phyloP scores from a whole-genome alignment of 92 coral and sea anemone species.

The Anthopleura xanthogrammica region DNA sequence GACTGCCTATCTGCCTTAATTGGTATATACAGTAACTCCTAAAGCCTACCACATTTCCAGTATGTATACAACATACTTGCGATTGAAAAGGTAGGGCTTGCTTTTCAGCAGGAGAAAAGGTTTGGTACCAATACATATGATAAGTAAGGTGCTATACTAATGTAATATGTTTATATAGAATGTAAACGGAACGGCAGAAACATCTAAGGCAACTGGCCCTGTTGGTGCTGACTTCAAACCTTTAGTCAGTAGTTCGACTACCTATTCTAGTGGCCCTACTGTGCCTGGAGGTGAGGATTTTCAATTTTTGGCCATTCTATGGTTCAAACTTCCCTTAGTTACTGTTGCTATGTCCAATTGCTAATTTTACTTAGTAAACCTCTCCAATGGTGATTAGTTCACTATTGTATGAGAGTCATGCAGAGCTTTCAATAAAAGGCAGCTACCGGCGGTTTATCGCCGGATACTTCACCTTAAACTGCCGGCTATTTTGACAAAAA shows the following conservation, averaged over 20 bases:
- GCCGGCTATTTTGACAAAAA: too few species aligned
- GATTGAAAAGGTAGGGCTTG: slow-evolving; percentile 26
- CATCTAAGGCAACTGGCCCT: slow-evolving; percentile 88
- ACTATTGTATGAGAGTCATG: too few species aligned
- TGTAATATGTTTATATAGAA: slow-evolving; percentile 43
- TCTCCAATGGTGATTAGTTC: too few species aligned
- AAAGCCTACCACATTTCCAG: background rate
- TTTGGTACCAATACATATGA: background rate
- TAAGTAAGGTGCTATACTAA: background rate
- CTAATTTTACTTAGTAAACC: too few species aligned
- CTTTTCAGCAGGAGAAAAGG: slow-evolving; percentile 18
- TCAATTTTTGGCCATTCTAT: background rate
- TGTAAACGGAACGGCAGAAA: slow-evolving; percentile 70
- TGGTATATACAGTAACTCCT: background rate
- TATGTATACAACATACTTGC: background rate
- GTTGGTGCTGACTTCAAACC: slow-evolving; percentile 99
- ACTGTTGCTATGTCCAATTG: too few species aligned
- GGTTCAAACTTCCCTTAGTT: background rate
- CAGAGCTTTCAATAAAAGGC: too few species aligned
- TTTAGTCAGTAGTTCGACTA: slow-evolving; percentile 55
- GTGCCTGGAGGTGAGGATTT: slow-evolving; percentile 57
- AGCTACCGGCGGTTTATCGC: too few species aligned
- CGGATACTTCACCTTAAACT: too few species aligned
- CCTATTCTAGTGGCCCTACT: slow-evolving; percentile 86
- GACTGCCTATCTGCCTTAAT: too few species aligned